Evolutionary conservation across 2,797 vertebrate species (phyloP).

Genomic region (Gymnothorax reevesii): DNA sequence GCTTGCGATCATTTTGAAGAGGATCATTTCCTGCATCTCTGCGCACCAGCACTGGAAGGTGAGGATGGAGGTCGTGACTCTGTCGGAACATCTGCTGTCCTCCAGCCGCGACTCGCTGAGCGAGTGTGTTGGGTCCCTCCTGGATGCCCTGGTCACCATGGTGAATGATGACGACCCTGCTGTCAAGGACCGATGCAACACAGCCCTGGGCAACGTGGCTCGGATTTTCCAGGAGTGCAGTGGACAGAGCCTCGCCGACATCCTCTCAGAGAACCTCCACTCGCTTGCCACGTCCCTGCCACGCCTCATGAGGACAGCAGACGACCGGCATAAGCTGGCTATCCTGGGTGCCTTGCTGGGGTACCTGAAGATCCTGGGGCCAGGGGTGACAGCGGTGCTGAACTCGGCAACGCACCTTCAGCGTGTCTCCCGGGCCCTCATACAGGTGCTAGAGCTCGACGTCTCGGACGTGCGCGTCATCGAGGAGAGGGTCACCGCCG

Average conservation of each 20-base stretch:
- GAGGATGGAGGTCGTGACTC: slow-evolving; percentile 78
- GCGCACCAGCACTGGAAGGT: slow-evolving; percentile 91
- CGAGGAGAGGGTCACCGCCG: slow-evolving; percentile 70
- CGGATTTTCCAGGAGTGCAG: slow-evolving; percentile 63
- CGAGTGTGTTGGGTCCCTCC: slow-evolving; percentile 72
- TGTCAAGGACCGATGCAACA: slow-evolving; percentile 72
- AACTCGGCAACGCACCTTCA: slow-evolving; percentile 81
- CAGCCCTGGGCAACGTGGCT: slow-evolving; percentile 68
- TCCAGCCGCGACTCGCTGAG: slow-evolving; percentile 76
- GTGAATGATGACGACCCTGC: slow-evolving; percentile 80
- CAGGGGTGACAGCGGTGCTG: slow-evolving; percentile 76
- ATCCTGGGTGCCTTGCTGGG: slow-evolving; percentile 84
- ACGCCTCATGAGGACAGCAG: slow-evolving; percentile 86
- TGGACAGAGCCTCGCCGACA: slow-evolving; percentile 73
- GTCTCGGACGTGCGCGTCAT: slow-evolving; percentile 83
- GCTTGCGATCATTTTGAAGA: slow-evolving; percentile 77
- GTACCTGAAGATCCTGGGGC: slow-evolving; percentile 89
- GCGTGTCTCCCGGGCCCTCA: slow-evolving; percentile 84
- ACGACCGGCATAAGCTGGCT: slow-evolving; percentile 85
- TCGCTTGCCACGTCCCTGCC: slow-evolving; percentile 84
- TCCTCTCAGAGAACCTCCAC: slow-evolving; percentile 90
- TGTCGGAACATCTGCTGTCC: slow-evolving; percentile 75
- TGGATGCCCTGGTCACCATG: slow-evolving; percentile 85
- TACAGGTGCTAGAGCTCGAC: slow-evolving; percentile 90
- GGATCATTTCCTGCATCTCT: slow-evolving; percentile 76